Evolutionary conservation across 2,888 invertebrate species (phyloP), one percentile per base, ranked within the genome.

Genomic region (Tetragonisca angustula): DNA sequence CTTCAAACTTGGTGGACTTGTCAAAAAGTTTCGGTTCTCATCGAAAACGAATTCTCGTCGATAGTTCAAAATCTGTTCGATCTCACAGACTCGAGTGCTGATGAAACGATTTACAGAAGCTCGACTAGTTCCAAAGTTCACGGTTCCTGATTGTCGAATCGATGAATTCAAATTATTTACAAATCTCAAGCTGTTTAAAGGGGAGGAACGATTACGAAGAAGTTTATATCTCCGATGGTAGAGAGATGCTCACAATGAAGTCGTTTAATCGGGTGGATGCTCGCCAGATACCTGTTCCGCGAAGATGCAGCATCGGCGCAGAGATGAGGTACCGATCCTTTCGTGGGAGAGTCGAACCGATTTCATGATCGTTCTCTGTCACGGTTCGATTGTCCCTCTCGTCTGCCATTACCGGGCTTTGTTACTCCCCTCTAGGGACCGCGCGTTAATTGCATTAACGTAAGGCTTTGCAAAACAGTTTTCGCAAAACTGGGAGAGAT

Each of bases 301-400:
- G 79, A 69, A 64, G 56, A 77, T 75, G 56, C 62, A 73, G 62
- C 50, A 27, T 17, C 54, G 69, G 36, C 3, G 24, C 4, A 50
- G 17, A 50, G 76, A 81, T 59, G 68, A 3, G 24, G 72, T 71
- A 79, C 59, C 87, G 86, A 87, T 88, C 81, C 65, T 61, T 88
- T 91, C 91, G 92, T 92, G 91, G 90, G 92, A 92, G 91, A 91
- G 89, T 89, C 87, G 87, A 85, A 83, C 89, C 83, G 91, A 91
- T 93, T 92, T 92, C 92, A 93, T 91, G 93, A 92, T 90, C 90
- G 89, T 91, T 93, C 91, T 86, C 83, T 91, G 92, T 90, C 91
- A 92, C 91, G 93, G 91, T 92, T 81, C 91, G 90, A 84, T 87
- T 86, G 88, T 84, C 87, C 43, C 43, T 84, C 88, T 85, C 87